A percentile compares a stretch with the other conserved stretches of the same genome.
Conservation (phyloP, 2,888 invertebrate species). For the Luperina testacea region DNA sequence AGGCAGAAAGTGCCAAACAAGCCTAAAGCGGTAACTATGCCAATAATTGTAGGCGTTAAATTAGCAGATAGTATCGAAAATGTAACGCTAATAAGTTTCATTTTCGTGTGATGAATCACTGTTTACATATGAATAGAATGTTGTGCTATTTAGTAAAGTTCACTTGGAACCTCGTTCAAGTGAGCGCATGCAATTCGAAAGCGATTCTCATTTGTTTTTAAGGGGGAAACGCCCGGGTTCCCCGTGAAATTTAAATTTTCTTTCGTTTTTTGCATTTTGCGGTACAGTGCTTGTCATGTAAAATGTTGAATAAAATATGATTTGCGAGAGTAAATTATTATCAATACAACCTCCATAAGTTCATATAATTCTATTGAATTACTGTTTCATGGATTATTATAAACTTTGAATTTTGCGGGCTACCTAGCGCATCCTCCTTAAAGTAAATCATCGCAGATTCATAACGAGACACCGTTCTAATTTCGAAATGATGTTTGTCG, state of each 20-base stretch:
- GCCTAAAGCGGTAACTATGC: constrained; percentile 49
- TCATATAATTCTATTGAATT: too few species aligned
- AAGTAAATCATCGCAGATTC: neutral
- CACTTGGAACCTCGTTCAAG: neutral
- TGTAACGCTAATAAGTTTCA: constrained; percentile 30
- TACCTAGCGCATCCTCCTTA: neutral
- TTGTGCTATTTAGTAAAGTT: neutral
- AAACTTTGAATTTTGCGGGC: too few species aligned
- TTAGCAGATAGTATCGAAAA: constrained; percentile 46
- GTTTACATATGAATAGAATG: constrained; percentile 1
- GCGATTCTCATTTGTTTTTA: neutral
- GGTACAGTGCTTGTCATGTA: too few species aligned
- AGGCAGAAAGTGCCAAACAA: constrained; percentile 46
- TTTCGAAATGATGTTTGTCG: neutral
- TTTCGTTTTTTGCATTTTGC: too few species aligned
- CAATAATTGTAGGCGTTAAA: constrained; percentile 52
- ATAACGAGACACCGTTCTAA: neutral
- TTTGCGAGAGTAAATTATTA: too few species aligned
- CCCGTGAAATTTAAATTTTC: too few species aligned
- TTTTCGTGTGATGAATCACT: constrained; percentile 34
- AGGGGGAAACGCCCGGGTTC: too few species aligned
- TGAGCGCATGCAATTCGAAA: neutral
- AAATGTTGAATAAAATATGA: too few species aligned
- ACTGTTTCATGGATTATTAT: too few species aligned
- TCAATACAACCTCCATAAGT: too few species aligned